phyloP scores from a whole-genome alignment of 2,113 vertebrate species.

The Ictalurus furcatus region DNA sequence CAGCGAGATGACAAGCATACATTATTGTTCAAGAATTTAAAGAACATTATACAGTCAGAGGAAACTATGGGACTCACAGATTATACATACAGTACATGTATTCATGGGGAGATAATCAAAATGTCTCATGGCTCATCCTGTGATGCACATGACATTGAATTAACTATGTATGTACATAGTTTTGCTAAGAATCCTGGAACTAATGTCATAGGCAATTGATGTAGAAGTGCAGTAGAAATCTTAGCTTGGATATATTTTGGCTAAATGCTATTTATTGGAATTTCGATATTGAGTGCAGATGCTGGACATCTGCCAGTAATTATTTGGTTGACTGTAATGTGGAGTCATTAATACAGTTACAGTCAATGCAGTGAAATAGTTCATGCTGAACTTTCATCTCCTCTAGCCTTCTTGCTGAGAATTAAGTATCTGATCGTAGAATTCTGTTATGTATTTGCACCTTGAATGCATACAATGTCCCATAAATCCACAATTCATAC shows the following conservation, averaged over 20 bases:
- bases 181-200: neutral
- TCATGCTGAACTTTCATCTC: neutral
- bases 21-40: neutral
- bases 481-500: neutral
- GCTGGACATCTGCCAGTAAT: neutral
- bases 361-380: neutral
- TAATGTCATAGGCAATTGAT: neutral
- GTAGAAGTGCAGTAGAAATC: neutral
- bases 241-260: neutral
- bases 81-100: constrained; percentile 10
- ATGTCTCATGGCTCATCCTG: neutral
- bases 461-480: neutral
- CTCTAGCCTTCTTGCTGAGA: neutral
- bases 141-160: neutral
- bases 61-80: neutral
- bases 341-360: neutral
- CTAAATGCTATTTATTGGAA: neutral
- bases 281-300: neutral
- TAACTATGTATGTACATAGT: neutral
- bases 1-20: neutral
- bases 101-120: constrained; percentile 7
- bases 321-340: neutral
- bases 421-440: neutral
- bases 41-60: neutral
- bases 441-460: neutral